A percentile compares a stretch with the other conserved stretches of the same genome.
Evolutionary conservation across 92 coral and sea anemone genomes (phyloP).

Genomic region (Porites lobata): DNA sequence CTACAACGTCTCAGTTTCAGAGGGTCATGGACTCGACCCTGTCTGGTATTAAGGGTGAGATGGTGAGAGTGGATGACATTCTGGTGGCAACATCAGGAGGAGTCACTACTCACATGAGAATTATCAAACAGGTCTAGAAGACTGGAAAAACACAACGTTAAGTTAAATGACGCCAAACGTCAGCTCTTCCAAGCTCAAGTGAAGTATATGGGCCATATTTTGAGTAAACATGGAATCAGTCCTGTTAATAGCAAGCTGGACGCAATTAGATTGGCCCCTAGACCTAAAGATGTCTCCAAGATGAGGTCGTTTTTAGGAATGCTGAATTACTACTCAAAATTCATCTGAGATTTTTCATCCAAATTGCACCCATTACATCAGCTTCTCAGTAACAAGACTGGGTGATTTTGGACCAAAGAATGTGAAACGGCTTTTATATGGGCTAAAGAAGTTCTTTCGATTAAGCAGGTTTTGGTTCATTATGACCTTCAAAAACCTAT

Average conservation of each 20-base stretch:
- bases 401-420: constrained; percentile 37
- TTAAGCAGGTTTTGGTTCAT: constrained; percentile 61
- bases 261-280: constrained; percentile 39
- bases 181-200: too few species aligned
- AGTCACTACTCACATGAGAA: constrained; percentile 36
- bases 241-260: constrained; percentile 53
- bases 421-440: constrained; percentile 52
- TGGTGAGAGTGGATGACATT: constrained; percentile 59
- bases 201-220: neutral
- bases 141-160: constrained; percentile 30
- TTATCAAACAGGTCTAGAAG: constrained; percentile 46
- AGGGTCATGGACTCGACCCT: constrained; percentile 46
- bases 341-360: constrained; percentile 50
- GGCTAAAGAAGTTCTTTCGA: constrained; percentile 40
- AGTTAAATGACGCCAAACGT: too few species aligned
- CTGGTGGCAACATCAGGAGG: constrained; percentile 51
- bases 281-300: constrained; percentile 55
- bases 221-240: constrained; percentile 34
- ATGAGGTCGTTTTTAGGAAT: constrained; percentile 54
- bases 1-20: constrained; percentile 59
- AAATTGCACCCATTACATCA: constrained; percentile 65
- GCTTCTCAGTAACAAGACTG: constrained; percentile 50
- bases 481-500: constrained; percentile 50
- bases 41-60: constrained; percentile 59
- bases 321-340: constrained; percentile 57